Conservation (phyloP, 2,888 invertebrate genomes). For the Heliconius charithonia region DNA sequence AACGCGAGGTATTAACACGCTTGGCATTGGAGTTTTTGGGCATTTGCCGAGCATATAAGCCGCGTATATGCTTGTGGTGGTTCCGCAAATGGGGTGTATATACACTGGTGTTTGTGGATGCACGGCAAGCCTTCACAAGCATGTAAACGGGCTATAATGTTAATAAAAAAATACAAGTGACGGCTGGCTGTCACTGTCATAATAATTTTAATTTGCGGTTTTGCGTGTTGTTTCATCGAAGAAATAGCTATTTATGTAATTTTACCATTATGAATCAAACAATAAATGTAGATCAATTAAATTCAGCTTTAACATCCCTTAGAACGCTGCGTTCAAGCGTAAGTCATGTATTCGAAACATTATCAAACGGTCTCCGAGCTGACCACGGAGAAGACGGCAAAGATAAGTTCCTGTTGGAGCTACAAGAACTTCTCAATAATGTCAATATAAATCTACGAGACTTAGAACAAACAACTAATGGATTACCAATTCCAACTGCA, state of each 20-base stretch:
- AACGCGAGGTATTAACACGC: no score
- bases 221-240: background rate
- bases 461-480: constrained; percentile 90
- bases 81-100: no score
- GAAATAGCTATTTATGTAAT: constrained; percentile 44
- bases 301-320: constrained; percentile 88
- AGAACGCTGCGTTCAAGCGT: constrained; percentile 92
- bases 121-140: no score
- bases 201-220: background rate
- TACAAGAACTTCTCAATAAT: constrained; percentile 91
- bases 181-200: constrained; percentile 4
- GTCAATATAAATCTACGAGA: constrained; percentile 93
- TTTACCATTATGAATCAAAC: constrained; percentile 66
- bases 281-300: constrained; percentile 86
- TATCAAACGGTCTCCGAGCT: constrained; percentile 91
- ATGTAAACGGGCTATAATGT: background rate
- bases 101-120: no score
- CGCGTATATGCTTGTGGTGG: no score
- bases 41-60: no score
- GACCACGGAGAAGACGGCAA: constrained; percentile 92
- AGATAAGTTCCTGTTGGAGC: constrained; percentile 90
- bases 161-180: no score
- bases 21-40: no score
- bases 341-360: constrained; percentile 91
- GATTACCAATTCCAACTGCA: constrained; percentile 88